Evolutionary conservation across 2,888 invertebrate genomes (phyloP).

Genomic region (Balanococcus diminutus): DNA sequence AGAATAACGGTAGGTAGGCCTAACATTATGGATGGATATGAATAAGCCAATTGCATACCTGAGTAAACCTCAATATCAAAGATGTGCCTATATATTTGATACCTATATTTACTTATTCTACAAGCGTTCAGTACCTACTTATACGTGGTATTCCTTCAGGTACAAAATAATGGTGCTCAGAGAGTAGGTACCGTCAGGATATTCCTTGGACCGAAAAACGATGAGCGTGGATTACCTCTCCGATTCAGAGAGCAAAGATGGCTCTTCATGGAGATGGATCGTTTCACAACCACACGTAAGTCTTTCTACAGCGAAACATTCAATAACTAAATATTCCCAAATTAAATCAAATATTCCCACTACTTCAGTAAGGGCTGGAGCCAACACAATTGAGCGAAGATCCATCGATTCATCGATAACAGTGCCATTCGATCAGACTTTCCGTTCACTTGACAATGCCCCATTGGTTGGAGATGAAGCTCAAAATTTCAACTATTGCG

Average conservation of each 20-base stretch:
- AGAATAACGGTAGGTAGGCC: constrained; percentile 62
- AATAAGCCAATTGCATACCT: background rate
- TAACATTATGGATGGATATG: background rate
- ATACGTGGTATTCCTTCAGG: constrained; percentile 33
- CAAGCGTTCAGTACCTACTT: no score
- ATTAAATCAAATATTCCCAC: no score
- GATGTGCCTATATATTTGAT: no score
- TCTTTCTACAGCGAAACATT: no score
- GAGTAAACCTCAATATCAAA: no score
- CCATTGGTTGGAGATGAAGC: constrained; percentile 62
- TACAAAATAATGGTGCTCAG: constrained; percentile 61
- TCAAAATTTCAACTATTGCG: constrained; percentile 78
- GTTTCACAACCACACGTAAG: constrained; percentile 69
- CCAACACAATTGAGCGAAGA: constrained; percentile 70
- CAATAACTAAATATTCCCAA: no score
- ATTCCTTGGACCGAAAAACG: constrained; percentile 71
- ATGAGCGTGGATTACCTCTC: constrained; percentile 71
- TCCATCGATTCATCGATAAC: constrained; percentile 81
- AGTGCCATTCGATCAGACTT: constrained; percentile 81
- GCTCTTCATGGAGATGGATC: constrained; percentile 75
- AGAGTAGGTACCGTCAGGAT: constrained; percentile 71
- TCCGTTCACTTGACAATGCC: constrained; percentile 71
- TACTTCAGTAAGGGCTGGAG: constrained; percentile 69
- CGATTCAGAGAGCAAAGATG: constrained; percentile 68
- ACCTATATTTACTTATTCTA: no score